Percentiles rank a stretch among this genome's conserved stretches.
Evolutionary conservation across 2,113 vertebrate genomes (phyloP).

Genomic region (Eidolon helvum): DNA sequence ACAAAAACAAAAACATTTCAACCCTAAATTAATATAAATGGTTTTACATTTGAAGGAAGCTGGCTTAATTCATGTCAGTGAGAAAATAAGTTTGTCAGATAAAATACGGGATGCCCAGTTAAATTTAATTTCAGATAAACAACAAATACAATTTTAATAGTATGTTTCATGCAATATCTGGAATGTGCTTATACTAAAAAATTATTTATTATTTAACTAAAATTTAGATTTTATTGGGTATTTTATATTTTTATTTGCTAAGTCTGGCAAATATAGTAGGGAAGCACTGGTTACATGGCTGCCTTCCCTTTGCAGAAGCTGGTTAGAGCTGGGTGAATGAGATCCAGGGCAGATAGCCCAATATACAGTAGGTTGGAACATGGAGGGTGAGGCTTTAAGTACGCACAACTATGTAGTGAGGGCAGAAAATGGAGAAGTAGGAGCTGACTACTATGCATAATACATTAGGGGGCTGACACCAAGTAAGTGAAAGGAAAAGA

Average conservation of each 20-base stretch:
- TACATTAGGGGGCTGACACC: neutral
- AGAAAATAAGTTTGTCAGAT: neutral
- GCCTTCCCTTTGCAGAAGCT: neutral
- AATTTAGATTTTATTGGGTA: neutral
- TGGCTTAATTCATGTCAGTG: neutral
- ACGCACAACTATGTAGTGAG: neutral
- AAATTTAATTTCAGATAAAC: slow-evolving; percentile 20
- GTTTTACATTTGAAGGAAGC: neutral
- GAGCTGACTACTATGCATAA: neutral
- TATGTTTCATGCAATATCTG: neutral
- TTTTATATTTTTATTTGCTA: neutral
- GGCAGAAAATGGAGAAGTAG: neutral
- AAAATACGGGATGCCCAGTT: neutral
- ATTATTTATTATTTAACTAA: neutral
- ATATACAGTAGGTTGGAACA: no score
- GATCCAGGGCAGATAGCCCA: neutral
- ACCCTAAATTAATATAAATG: neutral
- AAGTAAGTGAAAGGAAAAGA: neutral
- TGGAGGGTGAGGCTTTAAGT: neutral
- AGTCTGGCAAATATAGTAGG: neutral
- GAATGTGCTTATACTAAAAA: neutral
- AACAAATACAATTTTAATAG: neutral
- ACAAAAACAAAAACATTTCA: neutral
- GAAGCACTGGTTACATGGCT: neutral
- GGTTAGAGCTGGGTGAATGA: neutral